Conservation (phyloP, 1,140 invertebrate genomes). For the Magallana angulata region DNA sequence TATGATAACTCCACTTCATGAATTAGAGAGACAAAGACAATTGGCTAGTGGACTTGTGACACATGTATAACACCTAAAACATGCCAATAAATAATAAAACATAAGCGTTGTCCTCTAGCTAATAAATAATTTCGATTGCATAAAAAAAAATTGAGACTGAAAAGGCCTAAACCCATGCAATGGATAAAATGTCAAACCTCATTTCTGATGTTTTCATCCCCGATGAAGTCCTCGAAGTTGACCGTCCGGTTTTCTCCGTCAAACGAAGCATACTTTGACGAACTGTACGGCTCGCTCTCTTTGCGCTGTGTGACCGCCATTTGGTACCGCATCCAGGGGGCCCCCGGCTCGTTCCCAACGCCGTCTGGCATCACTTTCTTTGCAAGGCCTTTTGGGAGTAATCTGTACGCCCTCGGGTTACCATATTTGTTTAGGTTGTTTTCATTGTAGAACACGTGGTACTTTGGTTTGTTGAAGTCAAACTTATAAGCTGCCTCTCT, state of each 20-base stretch:
- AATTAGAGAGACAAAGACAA: too few relatives aligned
- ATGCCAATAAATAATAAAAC: too few relatives aligned
- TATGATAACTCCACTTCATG: too few relatives aligned
- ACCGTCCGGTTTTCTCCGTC: constrained; percentile 61
- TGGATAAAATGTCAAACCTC: constrained; percentile 40
- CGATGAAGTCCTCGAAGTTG: constrained; percentile 61
- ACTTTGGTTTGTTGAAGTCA: constrained; percentile 66
- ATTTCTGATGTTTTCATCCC: constrained; percentile 60
- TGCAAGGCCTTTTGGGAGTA: constrained; percentile 49
- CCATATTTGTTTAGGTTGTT: constrained; percentile 62
- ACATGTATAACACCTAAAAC: too few relatives aligned
- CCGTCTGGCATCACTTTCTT: constrained; percentile 65
- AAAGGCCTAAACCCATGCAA: too few relatives aligned
- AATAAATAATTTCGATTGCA: too few relatives aligned
- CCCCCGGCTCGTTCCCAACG: constrained; percentile 65
- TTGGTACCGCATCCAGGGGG: constrained; percentile 69
- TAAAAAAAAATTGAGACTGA: too few relatives aligned
- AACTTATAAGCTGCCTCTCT: constrained; percentile 64
- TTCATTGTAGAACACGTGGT: constrained; percentile 67
- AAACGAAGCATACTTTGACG: constrained; percentile 60
- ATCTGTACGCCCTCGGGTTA: constrained; percentile 60
- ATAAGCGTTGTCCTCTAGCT: too few relatives aligned
- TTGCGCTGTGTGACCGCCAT: constrained; percentile 71
- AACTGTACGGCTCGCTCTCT: constrained; percentile 62
- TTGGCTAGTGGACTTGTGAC: too few relatives aligned